Evolutionary conservation across 2,888 invertebrate species (phyloP).

Genomic region (Microdon myrmicae): DNA sequence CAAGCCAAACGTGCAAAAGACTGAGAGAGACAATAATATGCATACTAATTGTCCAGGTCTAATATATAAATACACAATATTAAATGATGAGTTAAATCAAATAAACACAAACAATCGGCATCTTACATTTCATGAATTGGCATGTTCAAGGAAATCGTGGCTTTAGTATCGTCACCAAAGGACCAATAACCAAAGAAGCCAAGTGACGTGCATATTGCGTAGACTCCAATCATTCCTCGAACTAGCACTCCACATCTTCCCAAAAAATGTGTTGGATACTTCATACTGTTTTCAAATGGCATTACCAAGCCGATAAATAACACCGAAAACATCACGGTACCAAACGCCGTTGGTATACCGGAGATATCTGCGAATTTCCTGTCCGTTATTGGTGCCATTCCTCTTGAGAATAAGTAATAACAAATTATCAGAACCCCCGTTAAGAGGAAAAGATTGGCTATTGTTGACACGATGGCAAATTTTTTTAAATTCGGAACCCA

Average conservation of each 20-base stretch:
- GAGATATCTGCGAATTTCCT: constrained; percentile 63
- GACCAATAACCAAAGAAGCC: constrained; percentile 92
- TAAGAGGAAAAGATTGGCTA: constrained; percentile 91
- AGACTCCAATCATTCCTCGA: constrained; percentile 90
- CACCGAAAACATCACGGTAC: constrained; percentile 96
- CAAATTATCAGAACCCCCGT: constrained; percentile 88
- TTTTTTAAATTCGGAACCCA: constrained; percentile 90
- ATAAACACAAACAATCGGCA: not conserved
- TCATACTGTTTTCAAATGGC: constrained; percentile 95
- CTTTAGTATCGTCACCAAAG: constrained; percentile 76
- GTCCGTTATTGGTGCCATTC: constrained; percentile 69
- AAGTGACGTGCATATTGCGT: constrained; percentile 85
- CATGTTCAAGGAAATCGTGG: constrained; percentile 87
- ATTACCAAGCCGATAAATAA: constrained; percentile 95
- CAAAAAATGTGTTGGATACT: constrained; percentile 82
- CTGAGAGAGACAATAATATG: constrained; percentile 86
- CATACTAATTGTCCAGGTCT: constrained; percentile 88
- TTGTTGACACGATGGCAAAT: constrained; percentile 90
- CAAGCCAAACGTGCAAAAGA: constrained; percentile 94
- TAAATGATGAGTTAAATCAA: no score
- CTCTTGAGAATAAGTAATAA: constrained; percentile 82
- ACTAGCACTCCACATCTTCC: constrained; percentile 88
- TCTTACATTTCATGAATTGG: constrained; percentile 74
- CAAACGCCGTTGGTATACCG: constrained; percentile 89
- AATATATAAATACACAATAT: constrained; percentile 63